Evolutionary conservation across 1,140 invertebrate genomes (phyloP).

Genomic region (Caenorhabditis briggsae): DNA sequence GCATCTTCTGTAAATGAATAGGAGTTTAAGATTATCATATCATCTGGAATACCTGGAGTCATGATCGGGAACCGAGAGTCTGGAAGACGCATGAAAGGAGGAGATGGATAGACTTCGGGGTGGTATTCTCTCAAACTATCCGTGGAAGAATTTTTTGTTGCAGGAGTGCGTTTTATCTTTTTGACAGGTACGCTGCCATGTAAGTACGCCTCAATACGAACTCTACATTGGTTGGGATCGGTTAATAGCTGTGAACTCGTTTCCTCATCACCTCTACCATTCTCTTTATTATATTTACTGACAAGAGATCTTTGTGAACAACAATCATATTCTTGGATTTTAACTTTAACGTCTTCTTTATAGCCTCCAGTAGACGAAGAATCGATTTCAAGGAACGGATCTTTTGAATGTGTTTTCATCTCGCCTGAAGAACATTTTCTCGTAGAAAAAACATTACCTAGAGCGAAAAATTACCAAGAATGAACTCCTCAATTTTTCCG

Average conservation of each 20-base stretch:
- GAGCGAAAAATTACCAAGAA: background rate
- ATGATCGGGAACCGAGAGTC: background rate
- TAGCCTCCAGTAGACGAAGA: background rate
- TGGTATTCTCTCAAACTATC: background rate
- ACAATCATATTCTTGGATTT: background rate
- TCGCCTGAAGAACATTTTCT: background rate
- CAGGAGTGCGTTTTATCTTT: no score
- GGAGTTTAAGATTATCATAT: background rate
- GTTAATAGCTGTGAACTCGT: no score
- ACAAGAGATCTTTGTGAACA: no score
- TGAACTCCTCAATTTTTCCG: background rate
- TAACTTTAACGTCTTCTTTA: background rate
- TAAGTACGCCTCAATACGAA: no score
- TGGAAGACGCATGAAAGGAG: conserved; percentile 14
- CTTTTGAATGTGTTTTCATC: background rate
- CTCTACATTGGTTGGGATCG: no score
- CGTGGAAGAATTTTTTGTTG: background rate
- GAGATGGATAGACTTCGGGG: background rate
- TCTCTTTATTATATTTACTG: no score
- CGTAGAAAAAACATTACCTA: background rate
- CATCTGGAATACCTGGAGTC: background rate
- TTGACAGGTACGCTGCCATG: no score
- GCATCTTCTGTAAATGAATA: background rate
- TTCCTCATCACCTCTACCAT: no score
- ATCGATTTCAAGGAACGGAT: background rate